phyloP scores from a whole-genome alignment of 2,113 vertebrate species.

The Malurus alboscapulatus region DNA sequence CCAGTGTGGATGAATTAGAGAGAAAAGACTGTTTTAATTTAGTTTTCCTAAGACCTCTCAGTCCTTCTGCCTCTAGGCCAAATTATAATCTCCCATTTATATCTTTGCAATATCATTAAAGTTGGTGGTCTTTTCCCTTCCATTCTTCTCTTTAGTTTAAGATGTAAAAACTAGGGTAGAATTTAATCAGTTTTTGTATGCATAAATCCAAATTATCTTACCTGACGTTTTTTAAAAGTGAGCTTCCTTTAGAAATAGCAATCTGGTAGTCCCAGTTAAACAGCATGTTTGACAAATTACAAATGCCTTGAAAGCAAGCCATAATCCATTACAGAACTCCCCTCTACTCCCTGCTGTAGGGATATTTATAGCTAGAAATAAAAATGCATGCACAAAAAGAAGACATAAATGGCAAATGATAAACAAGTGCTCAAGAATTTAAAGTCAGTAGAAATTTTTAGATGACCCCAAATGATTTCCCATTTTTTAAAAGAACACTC shows the following conservation, averaged over 20 bases:
- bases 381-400: constrained; percentile 1
- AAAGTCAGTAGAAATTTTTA: constrained; percentile 34
- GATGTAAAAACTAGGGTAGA: not conserved
- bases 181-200: not conserved
- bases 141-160: not conserved
- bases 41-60: not conserved
- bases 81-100: not conserved
- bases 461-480: constrained; percentile 37
- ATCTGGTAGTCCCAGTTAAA: not conserved
- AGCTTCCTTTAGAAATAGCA: not conserved
- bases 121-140: not conserved
- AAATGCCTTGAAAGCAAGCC: not conserved
- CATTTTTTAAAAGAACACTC: constrained; percentile 18
- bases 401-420: constrained; percentile 43
- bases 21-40: not conserved
- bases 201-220: not conserved
- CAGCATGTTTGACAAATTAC: constrained; percentile 15
- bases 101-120: not conserved
- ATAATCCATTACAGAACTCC: not conserved
- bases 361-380: constrained; percentile 40
- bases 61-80: not conserved
- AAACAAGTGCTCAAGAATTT: constrained; percentile 33
- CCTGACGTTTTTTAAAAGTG: not conserved
- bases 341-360: not conserved
- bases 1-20: not conserved